Percentiles rank a stretch among this genome's conserved stretches.
phyloP scores from a whole-genome alignment of 2,888 invertebrate species.

The Drosophila yooni region DNA sequence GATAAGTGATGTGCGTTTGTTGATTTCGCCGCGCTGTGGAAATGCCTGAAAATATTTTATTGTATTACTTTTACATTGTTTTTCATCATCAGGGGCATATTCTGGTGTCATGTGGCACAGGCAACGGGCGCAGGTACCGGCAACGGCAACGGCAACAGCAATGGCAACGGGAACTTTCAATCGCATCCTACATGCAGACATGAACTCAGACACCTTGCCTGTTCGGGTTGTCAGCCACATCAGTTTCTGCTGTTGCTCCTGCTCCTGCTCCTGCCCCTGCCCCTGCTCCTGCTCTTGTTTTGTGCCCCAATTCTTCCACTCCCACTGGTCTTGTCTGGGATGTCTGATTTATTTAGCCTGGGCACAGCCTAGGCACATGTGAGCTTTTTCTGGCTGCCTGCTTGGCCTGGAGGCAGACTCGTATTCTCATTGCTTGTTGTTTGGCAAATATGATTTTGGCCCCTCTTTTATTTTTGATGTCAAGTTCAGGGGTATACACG shows the following conservation, averaged over 20 bases:
- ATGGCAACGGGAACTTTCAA: background rate
- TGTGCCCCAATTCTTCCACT: background rate
- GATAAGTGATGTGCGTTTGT: background rate
- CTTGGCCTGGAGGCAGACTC: slow-evolving; percentile 18
- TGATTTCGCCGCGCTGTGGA: slow-evolving; percentile 3
- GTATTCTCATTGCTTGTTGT: slow-evolving; percentile 33
- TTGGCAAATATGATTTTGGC: slow-evolving; percentile 67
- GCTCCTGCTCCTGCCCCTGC: background rate
- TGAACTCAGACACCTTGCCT: slow-evolving; percentile 12
- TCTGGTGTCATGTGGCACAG: slow-evolving; percentile 12
- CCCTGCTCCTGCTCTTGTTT: background rate
- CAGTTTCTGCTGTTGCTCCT: slow-evolving; percentile 3
- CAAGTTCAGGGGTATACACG: slow-evolving; percentile 42
- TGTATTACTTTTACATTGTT: slow-evolving; percentile 11
- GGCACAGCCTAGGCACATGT: slow-evolving; percentile 5
- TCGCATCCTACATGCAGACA: slow-evolving; percentile 1
- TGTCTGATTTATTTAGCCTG: slow-evolving; percentile 12
- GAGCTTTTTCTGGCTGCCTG: slow-evolving; percentile 15
- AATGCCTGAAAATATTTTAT: slow-evolving; percentile 3
- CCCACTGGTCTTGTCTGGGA: slow-evolving; percentile 1
- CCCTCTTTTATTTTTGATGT: slow-evolving; percentile 51
- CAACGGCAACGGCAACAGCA: background rate
- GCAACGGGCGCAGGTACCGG: background rate
- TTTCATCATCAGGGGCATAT: slow-evolving; percentile 1
- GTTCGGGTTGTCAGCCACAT: slow-evolving; percentile 9